Evolutionary conservation across 2,113 vertebrate genomes (phyloP), one percentile per base, ranked within the genome.

Genomic region (Hippocampus guttulatus): DNA sequence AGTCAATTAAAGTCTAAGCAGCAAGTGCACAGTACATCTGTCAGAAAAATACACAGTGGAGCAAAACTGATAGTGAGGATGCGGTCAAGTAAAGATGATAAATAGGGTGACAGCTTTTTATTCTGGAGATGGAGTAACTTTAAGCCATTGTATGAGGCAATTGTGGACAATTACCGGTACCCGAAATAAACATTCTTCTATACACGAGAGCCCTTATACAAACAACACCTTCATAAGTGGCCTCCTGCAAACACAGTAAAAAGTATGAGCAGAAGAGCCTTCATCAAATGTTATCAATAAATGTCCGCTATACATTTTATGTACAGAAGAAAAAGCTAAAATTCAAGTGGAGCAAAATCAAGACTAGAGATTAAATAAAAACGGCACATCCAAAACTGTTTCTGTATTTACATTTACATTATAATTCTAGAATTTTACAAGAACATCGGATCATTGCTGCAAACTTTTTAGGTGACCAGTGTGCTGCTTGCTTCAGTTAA

Each of bases 391-490:
- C 54, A 84, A 79, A 78, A 55, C 20, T 9, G 51, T 3, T 55
- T 18, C 8, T 57, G 54, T 64, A 88, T 90, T 82, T 88, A 91
- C 86, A 88, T 90, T 82, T 88, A 91, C 86, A 90, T 73, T 38
- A 79, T 80, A 80, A 70, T 77, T 80, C 84, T 76, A 88, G 82
- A 23, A 55, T 68, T 25, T 1, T 66, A 52, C 69, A 73, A 78
- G 27, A 76, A 77, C 71, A 33, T 67, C 52, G 72, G 67, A 72
- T 76, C 65, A 71, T 40, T 40, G 40, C 64, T 74, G 47, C 14
- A 51, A 62, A 75, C n/a, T 20, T 16, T 23, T 54, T 80, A 61
- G 77, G 77, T 75, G 74, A 86, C 73, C 21, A 76, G 74, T 75
- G 83, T 81, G 68, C 68, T 78, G 77, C 68, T 69, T 68, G 73